Evolutionary conservation across 2,797 vertebrate genomes (phyloP).

Genomic region (Pangasius krempfi): DNA sequence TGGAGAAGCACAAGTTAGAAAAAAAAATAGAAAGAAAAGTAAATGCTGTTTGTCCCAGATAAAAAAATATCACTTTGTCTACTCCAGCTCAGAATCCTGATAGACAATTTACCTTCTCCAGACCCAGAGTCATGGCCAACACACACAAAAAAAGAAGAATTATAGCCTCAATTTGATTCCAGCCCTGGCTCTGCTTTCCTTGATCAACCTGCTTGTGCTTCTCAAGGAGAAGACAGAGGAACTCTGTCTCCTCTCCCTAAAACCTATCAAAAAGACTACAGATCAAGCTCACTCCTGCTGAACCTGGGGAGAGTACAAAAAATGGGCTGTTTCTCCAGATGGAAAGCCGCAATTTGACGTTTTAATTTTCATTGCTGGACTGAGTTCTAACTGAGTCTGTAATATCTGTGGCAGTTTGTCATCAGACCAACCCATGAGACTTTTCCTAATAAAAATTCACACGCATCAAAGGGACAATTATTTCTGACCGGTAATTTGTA

Average conservation of each 20-base stretch:
- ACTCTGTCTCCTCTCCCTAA: constrained; percentile 72
- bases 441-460: neutral
- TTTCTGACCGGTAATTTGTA: constrained; percentile 50
- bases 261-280: constrained; percentile 78
- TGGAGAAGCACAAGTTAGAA: constrained; percentile 35
- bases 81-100: constrained; percentile 33
- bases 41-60: constrained; percentile 53
- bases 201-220: constrained; percentile 78
- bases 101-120: constrained; percentile 60
- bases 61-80: constrained; percentile 36
- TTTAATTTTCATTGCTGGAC: constrained; percentile 85
- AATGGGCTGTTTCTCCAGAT: constrained; percentile 63
- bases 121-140: constrained; percentile 60
- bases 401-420: constrained; percentile 72
- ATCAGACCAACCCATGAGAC: constrained; percentile 55
- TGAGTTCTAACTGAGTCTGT: constrained; percentile 70
- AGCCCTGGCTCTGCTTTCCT: constrained; percentile 65
- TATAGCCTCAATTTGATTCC: constrained; percentile 66
- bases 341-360: constrained; percentile 77
- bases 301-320: constrained; percentile 63
- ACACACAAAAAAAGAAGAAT: constrained; percentile 68
- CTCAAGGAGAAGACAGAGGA: constrained; percentile 73
- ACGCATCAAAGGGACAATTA: neutral
- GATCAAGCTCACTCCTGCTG: constrained; percentile 71
- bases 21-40: constrained; percentile 13